Percentiles rank a stretch among this genome's conserved stretches.
These are phyloP conservation scores for Drosophila serrata DNA, from an alignment of 1,140 invertebrate genomes.

Conservation along the genomic window DNA sequence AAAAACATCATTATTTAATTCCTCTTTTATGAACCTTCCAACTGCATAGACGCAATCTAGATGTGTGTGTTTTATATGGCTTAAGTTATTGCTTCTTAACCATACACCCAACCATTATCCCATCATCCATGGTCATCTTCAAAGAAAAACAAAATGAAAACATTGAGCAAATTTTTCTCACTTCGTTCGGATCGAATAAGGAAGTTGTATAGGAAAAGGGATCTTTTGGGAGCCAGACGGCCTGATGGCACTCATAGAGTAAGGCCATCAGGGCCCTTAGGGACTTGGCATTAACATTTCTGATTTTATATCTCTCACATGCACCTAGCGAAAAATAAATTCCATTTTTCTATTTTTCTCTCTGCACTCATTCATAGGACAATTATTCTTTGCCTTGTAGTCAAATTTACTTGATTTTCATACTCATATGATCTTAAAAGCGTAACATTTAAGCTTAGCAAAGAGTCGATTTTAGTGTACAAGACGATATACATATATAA, in stretches of 20 bases:
- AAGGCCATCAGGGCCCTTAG: slow-evolving; percentile 36
- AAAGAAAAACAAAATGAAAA: slow-evolving; percentile 9
- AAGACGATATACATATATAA: slow-evolving; percentile 36
- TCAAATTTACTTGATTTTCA: slow-evolving; percentile 35
- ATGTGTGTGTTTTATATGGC: slow-evolving; percentile 20
- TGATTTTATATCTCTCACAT: slow-evolving; percentile 59
- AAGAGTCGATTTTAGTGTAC: slow-evolving; percentile 81
- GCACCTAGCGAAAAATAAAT: slow-evolving; percentile 59
- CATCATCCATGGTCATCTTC: slow-evolving; percentile 29
- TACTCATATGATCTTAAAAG: slow-evolving; percentile 40
- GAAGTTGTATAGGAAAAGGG: slow-evolving; percentile 29
- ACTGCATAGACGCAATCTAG: slow-evolving; percentile 41
- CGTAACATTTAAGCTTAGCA: slow-evolving; percentile 63
- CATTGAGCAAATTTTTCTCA: slow-evolving; percentile 83
- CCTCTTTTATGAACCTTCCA: neutral
- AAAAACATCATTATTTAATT: too few relatives aligned
- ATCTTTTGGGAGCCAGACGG: slow-evolving; percentile 9
- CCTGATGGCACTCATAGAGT: slow-evolving; percentile 65
- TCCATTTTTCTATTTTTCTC: slow-evolving; percentile 34
- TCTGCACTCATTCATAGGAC: slow-evolving; percentile 50
- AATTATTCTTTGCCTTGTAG: slow-evolving; percentile 52
- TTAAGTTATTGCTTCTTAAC: slow-evolving; percentile 37
- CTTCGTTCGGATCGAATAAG: slow-evolving; percentile 78
- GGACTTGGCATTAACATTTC: slow-evolving; percentile 56
- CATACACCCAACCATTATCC: slow-evolving; percentile 43